Evolutionary conservation across 2,888 invertebrate species (phyloP), one percentile per base, ranked within the genome.

Genomic region (Pocota personata): DNA sequence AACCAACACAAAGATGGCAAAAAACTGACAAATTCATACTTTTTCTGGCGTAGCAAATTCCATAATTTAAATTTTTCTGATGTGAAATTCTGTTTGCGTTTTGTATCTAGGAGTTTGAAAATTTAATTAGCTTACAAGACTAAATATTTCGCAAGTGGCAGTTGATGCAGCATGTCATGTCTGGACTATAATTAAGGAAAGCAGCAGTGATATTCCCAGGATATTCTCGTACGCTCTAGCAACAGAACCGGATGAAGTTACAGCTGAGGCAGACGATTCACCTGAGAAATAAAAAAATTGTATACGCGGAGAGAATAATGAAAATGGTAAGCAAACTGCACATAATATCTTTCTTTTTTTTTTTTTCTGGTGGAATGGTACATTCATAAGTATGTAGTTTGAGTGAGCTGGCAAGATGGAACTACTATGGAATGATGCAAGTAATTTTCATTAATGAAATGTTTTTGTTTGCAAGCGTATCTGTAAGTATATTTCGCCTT

Each of bases 211-310:
- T 88, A 91, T 87, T 21, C 89, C 90, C 87, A 91, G 82, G 62
- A 90, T 88, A 87, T 90, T 88, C 30, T 90, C 89, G 82, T 90
- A 91, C 19, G 90, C 90, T 82, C 89, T 90, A 52, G 90, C 90
- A 73, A 89, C 89, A 52, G 92, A 91, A 67, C 58, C 60, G 84
- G 92, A 90, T 88, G 92, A 92, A 86, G 92, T 92, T 16, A 92
- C 91, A 73, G 92, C 92, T 58, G 92, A 92, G 67, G 92, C 92
- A 67, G 92, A 92, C 57, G 92, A 92, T 90, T 92, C 92, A 78
- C 92, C 92, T 92, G 88, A 21, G 64, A 73, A 66, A 64, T 43
- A 48, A 24, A 35, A 21, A 46, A 40, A 14, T 12, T 14, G 12
- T 43, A 21, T 32, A 14, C 19, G 24, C 1, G 32, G 27, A 27